A percentile compares a stretch with the other conserved stretches of the same genome.
phyloP scores from a whole-genome alignment of 2,888 invertebrate genomes.

The Omphaloscelis lunosa region DNA sequence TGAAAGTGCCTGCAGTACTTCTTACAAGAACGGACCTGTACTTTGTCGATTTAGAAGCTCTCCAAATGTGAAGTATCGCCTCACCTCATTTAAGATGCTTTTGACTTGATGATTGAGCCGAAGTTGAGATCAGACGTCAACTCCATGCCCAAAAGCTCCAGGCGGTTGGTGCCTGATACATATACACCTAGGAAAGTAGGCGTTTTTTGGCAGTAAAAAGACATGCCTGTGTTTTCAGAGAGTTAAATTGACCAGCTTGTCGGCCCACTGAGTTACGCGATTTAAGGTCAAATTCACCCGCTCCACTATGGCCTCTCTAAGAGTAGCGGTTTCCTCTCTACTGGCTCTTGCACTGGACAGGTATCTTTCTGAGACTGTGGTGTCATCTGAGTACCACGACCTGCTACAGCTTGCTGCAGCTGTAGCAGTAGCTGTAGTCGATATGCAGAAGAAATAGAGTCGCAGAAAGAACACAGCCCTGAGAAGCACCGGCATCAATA shows the following conservation, averaged over 20 bases:
- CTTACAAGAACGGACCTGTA: background rate
- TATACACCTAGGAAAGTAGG: background rate
- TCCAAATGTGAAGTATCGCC: background rate
- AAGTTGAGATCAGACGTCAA: background rate
- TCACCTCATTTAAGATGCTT: background rate
- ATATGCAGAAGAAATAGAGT: background rate
- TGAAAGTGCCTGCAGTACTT: background rate
- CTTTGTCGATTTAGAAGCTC: background rate
- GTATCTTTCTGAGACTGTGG: background rate
- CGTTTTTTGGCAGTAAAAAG: background rate
- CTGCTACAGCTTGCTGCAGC: background rate
- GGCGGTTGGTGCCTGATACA: background rate
- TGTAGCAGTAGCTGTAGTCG: too few species aligned
- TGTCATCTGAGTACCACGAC: background rate
- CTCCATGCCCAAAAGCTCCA: conserved; percentile 1
- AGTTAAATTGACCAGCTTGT: background rate
- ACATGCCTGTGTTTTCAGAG: background rate
- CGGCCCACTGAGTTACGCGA: background rate
- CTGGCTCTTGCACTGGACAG: background rate
- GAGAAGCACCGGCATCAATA: background rate
- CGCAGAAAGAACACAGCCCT: background rate
- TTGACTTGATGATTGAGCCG: background rate
- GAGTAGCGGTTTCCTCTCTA: background rate
- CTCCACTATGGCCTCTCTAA: background rate
- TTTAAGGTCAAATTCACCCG: background rate